Base-by-base conservation (phyloP, 2,888 invertebrate genomes). In the Lissonota sp. region DNA sequence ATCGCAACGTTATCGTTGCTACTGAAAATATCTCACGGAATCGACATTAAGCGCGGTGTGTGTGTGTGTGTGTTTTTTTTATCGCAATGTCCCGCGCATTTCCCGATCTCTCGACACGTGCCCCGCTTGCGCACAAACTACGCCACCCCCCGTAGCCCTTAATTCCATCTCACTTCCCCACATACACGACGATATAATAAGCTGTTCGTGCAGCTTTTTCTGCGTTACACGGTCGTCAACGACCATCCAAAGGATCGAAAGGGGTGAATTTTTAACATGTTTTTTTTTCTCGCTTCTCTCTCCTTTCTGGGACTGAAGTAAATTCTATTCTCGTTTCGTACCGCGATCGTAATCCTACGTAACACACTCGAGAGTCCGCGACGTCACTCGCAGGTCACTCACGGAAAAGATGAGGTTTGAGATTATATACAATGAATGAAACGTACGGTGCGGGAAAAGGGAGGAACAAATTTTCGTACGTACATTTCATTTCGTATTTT, bases 31-130 rank as follows among this genome's bases (percentile, higher is more conserved):
- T n/a, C n/a, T n/a, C n/a, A n/a, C n/a, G n/a, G n/a, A n/a, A n/a
- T n/a, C n/a, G n/a, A n/a, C n/a, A n/a, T n/a, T n/a, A n/a, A n/a
- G n/a, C n/a, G n/a, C n/a, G 26, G 26, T 3, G 26, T 26, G 26
- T 3, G 26, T 26, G 26, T 3, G 26, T 26, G 26, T 26, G n/a
- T n/a, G n/a, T n/a, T n/a, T n/a, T n/a, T 26, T 26, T 26, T 26
- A 26, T 26, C 26, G 26, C 26, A 26, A 3, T 26, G 26, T 26
- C 26, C 42, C 66, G 64, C n/a, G 44, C 46, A 62, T 71, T 71
- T 39, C 53, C 71, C 26, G 10, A 75, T 44, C 51, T 55, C 57
- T 73, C 66, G 80, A 80, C 75, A 80, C 80, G 80, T 80, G 80
- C 64, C 71, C 26, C n/a, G 60, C 64, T 42, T 46, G 55, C 14